Evolutionary conservation across 2,797 vertebrate genomes (phyloP).

Genomic region (Pitangus sulphuratus): DNA sequence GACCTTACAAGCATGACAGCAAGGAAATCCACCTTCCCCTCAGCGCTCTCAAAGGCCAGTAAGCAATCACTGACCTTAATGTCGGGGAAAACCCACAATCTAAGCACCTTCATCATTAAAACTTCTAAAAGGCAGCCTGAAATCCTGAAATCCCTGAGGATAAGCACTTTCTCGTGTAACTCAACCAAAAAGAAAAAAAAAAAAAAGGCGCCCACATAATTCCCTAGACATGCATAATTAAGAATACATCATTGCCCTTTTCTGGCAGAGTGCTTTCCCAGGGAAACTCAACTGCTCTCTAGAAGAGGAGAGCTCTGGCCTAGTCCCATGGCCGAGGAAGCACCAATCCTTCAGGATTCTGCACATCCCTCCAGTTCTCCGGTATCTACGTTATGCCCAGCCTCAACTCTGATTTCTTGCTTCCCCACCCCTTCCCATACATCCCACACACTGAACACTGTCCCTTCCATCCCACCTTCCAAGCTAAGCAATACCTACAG

Average conservation of each 20-base stretch:
- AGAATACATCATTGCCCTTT: neutral
- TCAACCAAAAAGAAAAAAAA: neutral
- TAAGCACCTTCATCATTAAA: neutral
- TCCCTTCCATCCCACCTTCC: neutral
- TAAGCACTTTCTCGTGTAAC: neutral
- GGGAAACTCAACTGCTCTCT: neutral
- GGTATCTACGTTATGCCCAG: neutral
- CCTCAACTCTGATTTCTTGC: neutral
- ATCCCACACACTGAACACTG: neutral
- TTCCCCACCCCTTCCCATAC: neutral
- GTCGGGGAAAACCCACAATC: neutral
- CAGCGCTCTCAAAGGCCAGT: neutral
- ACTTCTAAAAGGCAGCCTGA: neutral
- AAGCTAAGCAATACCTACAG: neutral
- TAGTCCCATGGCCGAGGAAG: neutral
- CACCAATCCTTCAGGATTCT: neutral
- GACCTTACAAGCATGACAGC: neutral
- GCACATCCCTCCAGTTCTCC: neutral
- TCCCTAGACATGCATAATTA: constrained; percentile 11
- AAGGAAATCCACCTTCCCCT: neutral
- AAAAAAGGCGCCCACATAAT: neutral
- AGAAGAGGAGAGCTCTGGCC: neutral
- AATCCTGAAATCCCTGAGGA: neutral
- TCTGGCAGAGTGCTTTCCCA: neutral
- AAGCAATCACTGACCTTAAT: neutral